Evolutionary conservation across 1,140 invertebrate genomes (phyloP), one percentile per base, ranked within the genome.

Genomic region (Lerema accius): DNA sequence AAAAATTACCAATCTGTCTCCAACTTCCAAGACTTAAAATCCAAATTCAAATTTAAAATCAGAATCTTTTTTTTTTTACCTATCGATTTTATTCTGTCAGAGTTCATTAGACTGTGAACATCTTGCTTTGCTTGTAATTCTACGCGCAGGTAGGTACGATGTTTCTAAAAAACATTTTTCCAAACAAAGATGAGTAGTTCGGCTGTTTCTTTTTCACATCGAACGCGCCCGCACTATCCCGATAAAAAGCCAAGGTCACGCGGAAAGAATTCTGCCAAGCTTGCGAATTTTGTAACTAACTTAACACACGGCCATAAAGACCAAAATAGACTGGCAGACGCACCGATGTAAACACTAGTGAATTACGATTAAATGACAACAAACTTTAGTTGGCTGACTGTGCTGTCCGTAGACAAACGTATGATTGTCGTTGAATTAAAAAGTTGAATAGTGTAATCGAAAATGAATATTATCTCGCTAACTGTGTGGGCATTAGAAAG

Each of bases 391-490:
- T 13, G 16, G 37, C 17, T 43, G 53, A 35, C 46, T 23, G 63
- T 32, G 11, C 26, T 32, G 26, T 14, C 3, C 15, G 43, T 53
- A 11, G 35, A 37, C 11, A 53, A 26, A 15, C 6, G 42, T 23
- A 35, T 55, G 67, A 23, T 5, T 58, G 51, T 42, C 7, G 32
- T 7, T 28, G 5, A 32, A 49, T 26, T 60, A 63, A 50, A 26
- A 49, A 15, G 49, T 37, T 13, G 28, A 23, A 37, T 43, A 49
- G 14, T 55, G 56, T 14, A 62, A 53, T 42, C 28, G 13, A 78
- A 66, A 56, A 89, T 89, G 86, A 89, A 88, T 70, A 19, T 85
- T 4, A 80, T 89, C 45, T 89, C 86, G 28, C 55, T 83, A 5
- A 72, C 73, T n/a, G 70, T 89, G 35, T 87, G 82, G 84, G 73